Evolutionary conservation across 2,113 vertebrate species (phyloP), one percentile per base, ranked within the genome.

Genomic region (Excalfactoria chinensis): DNA sequence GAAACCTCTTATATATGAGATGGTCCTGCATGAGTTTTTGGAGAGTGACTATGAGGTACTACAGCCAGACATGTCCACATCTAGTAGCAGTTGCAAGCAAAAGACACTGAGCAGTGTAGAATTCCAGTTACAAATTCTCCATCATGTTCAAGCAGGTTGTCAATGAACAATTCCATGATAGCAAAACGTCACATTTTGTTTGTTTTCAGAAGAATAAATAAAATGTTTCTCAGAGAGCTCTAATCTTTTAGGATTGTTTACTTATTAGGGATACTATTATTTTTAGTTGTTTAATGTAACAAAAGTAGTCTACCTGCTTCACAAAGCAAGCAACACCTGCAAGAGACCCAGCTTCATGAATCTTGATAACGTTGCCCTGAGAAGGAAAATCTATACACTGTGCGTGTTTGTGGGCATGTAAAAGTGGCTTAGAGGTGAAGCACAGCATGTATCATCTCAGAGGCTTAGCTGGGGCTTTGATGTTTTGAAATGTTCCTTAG

Each of bases 11-110:
- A 99, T 99, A 95, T 99, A 99, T 41, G 99, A 99, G 98, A 99
- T 99, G 99, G 99, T 99, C 95, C 95, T 99, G 60, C 98, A 99
- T 18, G 99, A 99, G 66, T 99, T 99, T 97, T 98, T 99, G 94
- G 98, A 99, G 97, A 99, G 98, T 48, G 99, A 99, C 96, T 99
- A 99, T 30, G 99, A 99, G 98, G 99, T 99, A 97, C 13, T 51
- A 9, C 35, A 88, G 30, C 90, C 70, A 64, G 5, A 58, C 2
- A 0, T 51, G 40, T 53, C 60, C 35, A 32, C 4, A 7, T 58
- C 28, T 76, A 20, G 20, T 58, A 72, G 48, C 43, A 70, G 7
- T 21, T 63, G 64, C 41, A 22, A 90, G 41, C 34, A 41, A 77
- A 71, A 85, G 46, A 67, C 17, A 20, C 20, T 93, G 37, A 80